Base-by-base conservation (phyloP, 2,888 invertebrate species). In the Lamproptera curius region DNA sequence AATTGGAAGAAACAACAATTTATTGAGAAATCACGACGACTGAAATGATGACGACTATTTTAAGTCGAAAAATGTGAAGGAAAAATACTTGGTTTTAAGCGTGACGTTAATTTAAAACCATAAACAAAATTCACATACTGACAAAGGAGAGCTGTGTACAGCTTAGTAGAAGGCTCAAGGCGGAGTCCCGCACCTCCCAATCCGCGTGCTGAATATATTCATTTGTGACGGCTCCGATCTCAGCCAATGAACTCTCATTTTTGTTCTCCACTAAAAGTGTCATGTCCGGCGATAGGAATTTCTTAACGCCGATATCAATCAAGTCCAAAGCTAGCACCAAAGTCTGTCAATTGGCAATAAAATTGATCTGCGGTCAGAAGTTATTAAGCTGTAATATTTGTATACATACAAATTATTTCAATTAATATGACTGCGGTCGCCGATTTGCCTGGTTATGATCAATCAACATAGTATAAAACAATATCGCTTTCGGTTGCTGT, bases 111-210 rank as follows among this genome's bases (percentile, higher is more conserved):
- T 20, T 20, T 20, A 20, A 20, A 20, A 20, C 3, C 37, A 46
- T 9, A 1, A 38, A 38, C 31, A 36, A 23, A 26, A 49, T 11
- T 16, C 14, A 81, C 91, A 87, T 84, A 95, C 95, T 94, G 51
- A 91, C 83, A 68, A 90, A 91, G 0, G 93, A 92, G 53, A 95
- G 91, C 34, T 87, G 86, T 0, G 92, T 91, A 63, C 94, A 91
- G 0, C 92, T 92, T 35, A 90, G 90, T 10, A 95, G 75, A 34
- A 95, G 77, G 69, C 95, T 95, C 16, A 95, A 65, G 0, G 94
- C 92, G 2, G 93, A 93, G 59, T 95, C 95, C 34, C 94, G 87
- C 1, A 95, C 91, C 71, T 95, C 95, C 95, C 95, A 95, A 41
- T 91, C 88, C 1, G 88, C 73, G 63, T 94, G 93, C 56, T 93